These are phyloP conservation scores for Hypercompe scribonia DNA, from an alignment of 2,888 invertebrate genomes.

Conservation along the genomic window DNA sequence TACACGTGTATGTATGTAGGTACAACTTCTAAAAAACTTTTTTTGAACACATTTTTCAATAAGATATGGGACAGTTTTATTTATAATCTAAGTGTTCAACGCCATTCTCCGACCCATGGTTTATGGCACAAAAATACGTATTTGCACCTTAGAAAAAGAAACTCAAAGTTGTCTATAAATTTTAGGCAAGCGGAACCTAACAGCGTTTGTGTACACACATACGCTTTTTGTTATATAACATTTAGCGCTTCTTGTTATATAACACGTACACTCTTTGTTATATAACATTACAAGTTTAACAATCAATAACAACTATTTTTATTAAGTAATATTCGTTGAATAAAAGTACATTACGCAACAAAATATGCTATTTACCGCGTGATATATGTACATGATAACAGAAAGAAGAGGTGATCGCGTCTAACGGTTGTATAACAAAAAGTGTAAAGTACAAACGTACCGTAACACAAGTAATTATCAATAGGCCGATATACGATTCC, in stretches of 20 bases:
- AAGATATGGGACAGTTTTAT: slow-evolving; percentile 79
- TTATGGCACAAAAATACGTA: slow-evolving; percentile 73
- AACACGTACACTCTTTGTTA: slow-evolving; percentile 24
- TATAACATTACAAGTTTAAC: slow-evolving; percentile 28
- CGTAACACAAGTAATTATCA: slow-evolving; percentile 44
- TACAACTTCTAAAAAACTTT: slow-evolving; percentile 80
- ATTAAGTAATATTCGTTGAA: slow-evolving; percentile 18
- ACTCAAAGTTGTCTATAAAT: slow-evolving; percentile 43
- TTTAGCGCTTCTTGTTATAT: slow-evolving; percentile 1
- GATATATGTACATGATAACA: slow-evolving; percentile 17
- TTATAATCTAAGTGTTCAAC: slow-evolving; percentile 61
- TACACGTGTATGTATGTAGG: slow-evolving; percentile 70
- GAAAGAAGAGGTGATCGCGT: neutral
- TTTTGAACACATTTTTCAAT: slow-evolving; percentile 83
- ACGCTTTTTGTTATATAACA: slow-evolving; percentile 34
- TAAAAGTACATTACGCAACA: slow-evolving; percentile 10
- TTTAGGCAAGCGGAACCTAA: slow-evolving; percentile 67
- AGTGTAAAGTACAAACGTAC: slow-evolving; percentile 19
- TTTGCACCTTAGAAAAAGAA: slow-evolving; percentile 54
- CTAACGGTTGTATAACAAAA: slow-evolving; percentile 31
- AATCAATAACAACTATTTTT: slow-evolving; percentile 12
- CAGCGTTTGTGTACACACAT: slow-evolving; percentile 18
- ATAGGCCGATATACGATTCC: slow-evolving; percentile 67
- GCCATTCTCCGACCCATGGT: slow-evolving; percentile 52
- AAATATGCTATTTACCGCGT: neutral